Percentiles rank a stretch among this genome's conserved stretches.
These are phyloP conservation scores for Drosophila trapezifrons DNA, from an alignment of 1,140 invertebrate species.

Conservation along the genomic window DNA sequence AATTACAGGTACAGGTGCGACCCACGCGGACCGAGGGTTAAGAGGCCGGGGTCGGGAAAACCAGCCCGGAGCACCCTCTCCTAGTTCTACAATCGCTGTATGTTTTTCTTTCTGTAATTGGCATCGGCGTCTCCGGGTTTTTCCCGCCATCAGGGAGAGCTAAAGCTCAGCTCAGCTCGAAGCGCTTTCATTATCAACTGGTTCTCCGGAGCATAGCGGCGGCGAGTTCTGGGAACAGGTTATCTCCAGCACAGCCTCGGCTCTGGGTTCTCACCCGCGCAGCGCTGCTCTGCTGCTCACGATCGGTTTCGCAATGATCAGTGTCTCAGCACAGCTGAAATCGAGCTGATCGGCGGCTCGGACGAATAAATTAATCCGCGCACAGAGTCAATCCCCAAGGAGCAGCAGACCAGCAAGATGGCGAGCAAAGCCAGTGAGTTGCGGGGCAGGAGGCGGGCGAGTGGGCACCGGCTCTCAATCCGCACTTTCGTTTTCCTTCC, in stretches of 20 bases:
- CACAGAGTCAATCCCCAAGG: background rate
- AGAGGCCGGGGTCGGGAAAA: constrained; percentile 25
- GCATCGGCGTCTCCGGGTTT: constrained; percentile 51
- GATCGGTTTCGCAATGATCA: constrained; percentile 55
- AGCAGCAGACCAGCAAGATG: constrained; percentile 39
- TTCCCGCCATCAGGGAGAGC: constrained; percentile 25
- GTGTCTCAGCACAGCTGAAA: constrained; percentile 61
- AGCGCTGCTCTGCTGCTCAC: constrained; percentile 5
- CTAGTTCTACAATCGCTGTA: background rate
- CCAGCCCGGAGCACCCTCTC: constrained; percentile 10
- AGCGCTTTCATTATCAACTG: constrained; percentile 33
- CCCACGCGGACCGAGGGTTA: constrained; percentile 7
- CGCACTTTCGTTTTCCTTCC: constrained; percentile 5
- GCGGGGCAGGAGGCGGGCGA: background rate
- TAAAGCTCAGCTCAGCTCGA: constrained; percentile 3
- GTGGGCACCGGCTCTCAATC: background rate
- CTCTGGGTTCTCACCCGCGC: constrained; percentile 15
- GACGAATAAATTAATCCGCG: constrained; percentile 19
- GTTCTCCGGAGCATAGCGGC: constrained; percentile 29
- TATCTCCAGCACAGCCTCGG: constrained; percentile 19
- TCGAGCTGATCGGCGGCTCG: constrained; percentile 57
- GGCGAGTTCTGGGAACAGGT: constrained; percentile 61
- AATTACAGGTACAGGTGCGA: constrained; percentile 10
- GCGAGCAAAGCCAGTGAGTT: constrained; percentile 64
- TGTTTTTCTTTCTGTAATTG: constrained; percentile 54